A percentile compares a stretch with the other conserved stretches of the same genome.
Conservation (phyloP, 2,888 invertebrate species). For the Agonopterix alstromeriana region DNA sequence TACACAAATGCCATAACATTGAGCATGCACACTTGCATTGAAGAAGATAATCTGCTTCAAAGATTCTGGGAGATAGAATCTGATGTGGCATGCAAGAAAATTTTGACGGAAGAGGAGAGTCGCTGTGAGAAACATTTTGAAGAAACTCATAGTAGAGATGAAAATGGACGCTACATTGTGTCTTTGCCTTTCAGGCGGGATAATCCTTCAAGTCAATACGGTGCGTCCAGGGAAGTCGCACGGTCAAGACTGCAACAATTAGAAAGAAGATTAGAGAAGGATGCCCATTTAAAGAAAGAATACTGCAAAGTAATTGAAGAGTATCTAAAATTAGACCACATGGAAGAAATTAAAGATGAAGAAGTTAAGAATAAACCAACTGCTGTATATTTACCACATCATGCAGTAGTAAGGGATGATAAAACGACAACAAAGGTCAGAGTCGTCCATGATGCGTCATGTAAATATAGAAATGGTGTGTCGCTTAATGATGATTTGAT, state of each 20-base stretch:
- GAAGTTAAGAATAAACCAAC: neutral
- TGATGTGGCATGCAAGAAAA: neutral
- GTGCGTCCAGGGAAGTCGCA: constrained; percentile 8
- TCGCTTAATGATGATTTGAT: constrained; percentile 21
- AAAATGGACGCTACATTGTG: constrained; percentile 11
- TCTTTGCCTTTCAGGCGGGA: constrained; percentile 7
- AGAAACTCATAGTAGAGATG: constrained; percentile 7
- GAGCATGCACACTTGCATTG: constrained; percentile 2
- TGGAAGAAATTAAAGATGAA: constrained; percentile 11
- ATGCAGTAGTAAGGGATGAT: constrained; percentile 20
- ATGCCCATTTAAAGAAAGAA: constrained; percentile 8
- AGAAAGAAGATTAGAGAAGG: constrained; percentile 10
- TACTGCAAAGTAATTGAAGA: constrained; percentile 15
- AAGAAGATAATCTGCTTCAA: constrained; percentile 3
- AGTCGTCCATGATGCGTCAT: constrained; percentile 23
- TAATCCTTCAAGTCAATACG: constrained; percentile 5
- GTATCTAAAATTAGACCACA: constrained; percentile 12
- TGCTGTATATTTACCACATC: constrained; percentile 23
- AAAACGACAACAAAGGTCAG: constrained; percentile 20
- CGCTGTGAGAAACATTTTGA: constrained; percentile 8
- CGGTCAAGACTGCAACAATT: constrained; percentile 6
- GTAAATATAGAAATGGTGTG: constrained; percentile 12
- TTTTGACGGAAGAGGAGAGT: constrained; percentile 8
- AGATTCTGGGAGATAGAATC: constrained; percentile 13
- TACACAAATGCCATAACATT: too few relatives aligned